Conservation (phyloP, 2,888 invertebrate species). For the Chelonus formosanus region DNA sequence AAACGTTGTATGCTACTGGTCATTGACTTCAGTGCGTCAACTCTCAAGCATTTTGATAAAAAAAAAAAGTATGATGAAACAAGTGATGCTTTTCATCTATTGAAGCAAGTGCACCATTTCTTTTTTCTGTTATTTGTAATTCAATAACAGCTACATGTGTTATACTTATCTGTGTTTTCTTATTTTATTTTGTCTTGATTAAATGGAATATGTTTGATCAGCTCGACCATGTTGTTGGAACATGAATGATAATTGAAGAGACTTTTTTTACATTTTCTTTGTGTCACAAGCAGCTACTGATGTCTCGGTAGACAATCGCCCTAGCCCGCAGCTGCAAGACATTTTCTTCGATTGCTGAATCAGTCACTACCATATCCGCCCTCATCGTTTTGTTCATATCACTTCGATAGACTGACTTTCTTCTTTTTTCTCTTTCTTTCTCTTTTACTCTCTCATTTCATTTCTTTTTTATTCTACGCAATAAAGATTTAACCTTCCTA, state of each 20-base stretch:
- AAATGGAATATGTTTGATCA: background rate
- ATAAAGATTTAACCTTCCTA: conserved; percentile 4
- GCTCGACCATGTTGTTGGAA: conserved; percentile 2
- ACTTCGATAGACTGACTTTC: conserved; percentile 13
- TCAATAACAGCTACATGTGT: no score
- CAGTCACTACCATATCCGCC: conserved; percentile 36
- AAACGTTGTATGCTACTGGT: no score
- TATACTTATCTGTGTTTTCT: background rate
- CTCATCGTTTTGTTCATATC: conserved; percentile 32
- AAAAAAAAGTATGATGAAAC: no score
- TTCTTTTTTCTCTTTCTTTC: conserved; percentile 2
- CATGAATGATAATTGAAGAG: background rate
- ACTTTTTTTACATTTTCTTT: conserved; percentile 5
- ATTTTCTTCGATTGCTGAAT: conserved; percentile 41
- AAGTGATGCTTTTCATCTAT: no score
- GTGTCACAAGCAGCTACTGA: conserved; percentile 16
- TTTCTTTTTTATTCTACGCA: conserved; percentile 6
- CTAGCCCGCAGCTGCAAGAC: conserved; percentile 39
- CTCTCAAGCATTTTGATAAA: no score
- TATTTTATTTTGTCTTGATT: background rate
- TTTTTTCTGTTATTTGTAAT: no score
- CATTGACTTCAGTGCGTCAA: no score
- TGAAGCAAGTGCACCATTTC: no score
- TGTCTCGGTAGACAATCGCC: conserved; percentile 26
- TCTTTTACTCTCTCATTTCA: conserved; percentile 2